Conservation (phyloP, 2,113 vertebrate genomes). For the Centropus bengalensis region DNA sequence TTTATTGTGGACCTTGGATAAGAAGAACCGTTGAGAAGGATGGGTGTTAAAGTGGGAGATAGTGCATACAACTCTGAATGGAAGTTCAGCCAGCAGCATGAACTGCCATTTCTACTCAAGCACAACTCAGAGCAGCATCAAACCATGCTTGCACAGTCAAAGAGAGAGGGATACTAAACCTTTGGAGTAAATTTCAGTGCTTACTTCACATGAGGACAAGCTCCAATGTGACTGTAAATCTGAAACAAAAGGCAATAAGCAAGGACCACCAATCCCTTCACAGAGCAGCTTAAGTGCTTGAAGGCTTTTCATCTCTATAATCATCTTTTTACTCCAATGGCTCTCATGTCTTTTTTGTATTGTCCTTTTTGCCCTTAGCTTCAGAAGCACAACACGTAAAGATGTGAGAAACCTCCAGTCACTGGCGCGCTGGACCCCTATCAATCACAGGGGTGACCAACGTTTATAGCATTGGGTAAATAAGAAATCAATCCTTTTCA, state of each 20-base stretch:
- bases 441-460: background rate
- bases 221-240: background rate
- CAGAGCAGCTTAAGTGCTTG: rapidly evolving
- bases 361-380: background rate
- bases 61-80: background rate
- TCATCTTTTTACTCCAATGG: background rate
- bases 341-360: background rate
- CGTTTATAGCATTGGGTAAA: background rate
- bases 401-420: background rate
- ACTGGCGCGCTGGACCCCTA: background rate
- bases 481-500: background rate
- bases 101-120: background rate
- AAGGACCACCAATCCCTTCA: background rate
- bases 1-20: background rate
- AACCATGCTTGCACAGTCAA: background rate
- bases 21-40: background rate
- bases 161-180: background rate
- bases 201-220: background rate
- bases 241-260: background rate
- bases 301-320: background rate
- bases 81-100: background rate
- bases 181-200: background rate
- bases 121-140: background rate
- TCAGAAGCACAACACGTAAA: background rate
- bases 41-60: background rate